Evolutionary conservation across 2,797 vertebrate genomes (phyloP).

Genomic region (Tapirus indicus): DNA sequence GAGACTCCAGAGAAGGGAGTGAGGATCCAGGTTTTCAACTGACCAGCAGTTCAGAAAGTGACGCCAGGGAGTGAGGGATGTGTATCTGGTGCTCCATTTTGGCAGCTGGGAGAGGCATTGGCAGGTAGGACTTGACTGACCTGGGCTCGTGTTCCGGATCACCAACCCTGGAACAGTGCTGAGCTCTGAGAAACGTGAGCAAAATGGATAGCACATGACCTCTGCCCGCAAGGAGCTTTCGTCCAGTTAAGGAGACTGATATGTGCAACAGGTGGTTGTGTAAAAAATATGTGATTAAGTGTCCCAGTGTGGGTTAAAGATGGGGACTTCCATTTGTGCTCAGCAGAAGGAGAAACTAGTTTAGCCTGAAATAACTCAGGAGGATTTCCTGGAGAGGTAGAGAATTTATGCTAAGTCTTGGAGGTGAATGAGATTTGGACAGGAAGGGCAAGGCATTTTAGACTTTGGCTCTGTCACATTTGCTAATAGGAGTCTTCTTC

Average conservation of each 20-base stretch:
- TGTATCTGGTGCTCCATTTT: rapidly evolving
- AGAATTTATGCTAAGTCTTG: neutral
- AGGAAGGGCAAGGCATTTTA: neutral
- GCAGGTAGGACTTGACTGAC: neutral
- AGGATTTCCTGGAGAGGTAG: neutral
- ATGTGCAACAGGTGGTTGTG: too few species aligned
- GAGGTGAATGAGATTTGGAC: neutral
- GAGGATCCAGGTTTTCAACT: neutral
- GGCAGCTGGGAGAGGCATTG: neutral
- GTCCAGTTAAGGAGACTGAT: neutral
- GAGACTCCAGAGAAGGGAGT: neutral
- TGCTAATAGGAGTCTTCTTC: neutral
- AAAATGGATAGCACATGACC: neutral
- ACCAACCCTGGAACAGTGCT: neutral
- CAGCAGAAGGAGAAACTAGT: neutral
- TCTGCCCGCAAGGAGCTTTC: neutral
- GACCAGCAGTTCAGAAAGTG: neutral
- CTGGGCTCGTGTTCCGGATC: neutral
- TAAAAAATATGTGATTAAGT: neutral
- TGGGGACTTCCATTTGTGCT: neutral
- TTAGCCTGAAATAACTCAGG: neutral
- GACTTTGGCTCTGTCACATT: neutral
- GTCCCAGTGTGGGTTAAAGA: rapidly evolving
- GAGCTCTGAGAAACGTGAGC: neutral
- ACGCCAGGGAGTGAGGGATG: too few species aligned